phyloP scores from a whole-genome alignment of 2,113 vertebrate species.

The Plectropomus leopardus region DNA sequence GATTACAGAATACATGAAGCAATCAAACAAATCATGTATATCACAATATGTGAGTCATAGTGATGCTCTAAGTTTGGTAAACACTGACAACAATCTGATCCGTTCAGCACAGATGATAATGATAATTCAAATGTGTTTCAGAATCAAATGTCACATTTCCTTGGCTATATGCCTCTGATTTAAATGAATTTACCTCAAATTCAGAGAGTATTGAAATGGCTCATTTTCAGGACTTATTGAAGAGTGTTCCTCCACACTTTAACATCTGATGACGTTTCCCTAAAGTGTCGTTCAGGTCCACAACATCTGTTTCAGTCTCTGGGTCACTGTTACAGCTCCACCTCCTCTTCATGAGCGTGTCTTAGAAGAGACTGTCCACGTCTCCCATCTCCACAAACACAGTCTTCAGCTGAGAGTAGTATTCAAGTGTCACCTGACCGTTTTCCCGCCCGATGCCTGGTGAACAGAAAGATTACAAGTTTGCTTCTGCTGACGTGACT shows the following conservation, averaged over 20 bases:
- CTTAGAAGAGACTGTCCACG: slow-evolving; percentile 92
- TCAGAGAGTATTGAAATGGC: neutral
- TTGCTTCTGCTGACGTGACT: neutral
- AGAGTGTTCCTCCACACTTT: neutral
- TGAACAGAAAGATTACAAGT: neutral
- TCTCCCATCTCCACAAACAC: slow-evolving; percentile 97
- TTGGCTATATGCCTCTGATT: neutral
- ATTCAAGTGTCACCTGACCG: slow-evolving; percentile 91
- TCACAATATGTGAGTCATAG: neutral
- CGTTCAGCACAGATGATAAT: neutral
- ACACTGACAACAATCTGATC: neutral
- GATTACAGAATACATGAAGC: neutral
- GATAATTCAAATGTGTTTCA: neutral
- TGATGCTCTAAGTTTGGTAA: neutral
- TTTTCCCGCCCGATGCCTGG: slow-evolving; percentile 97
- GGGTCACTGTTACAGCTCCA: neutral
- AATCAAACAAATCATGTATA: slow-evolving; percentile 2
- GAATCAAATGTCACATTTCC: neutral
- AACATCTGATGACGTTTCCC: neutral
- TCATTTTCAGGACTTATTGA: neutral
- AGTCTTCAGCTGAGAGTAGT: slow-evolving; percentile 95
- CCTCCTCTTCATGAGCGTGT: neutral
- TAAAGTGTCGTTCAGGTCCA: slow-evolving; percentile 8
- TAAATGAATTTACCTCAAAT: neutral
- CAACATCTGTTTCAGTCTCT: neutral